These are phyloP conservation scores for Drosophila sturtevanti DNA, from an alignment of 1,140 invertebrate genomes.

Conservation along the genomic window DNA sequence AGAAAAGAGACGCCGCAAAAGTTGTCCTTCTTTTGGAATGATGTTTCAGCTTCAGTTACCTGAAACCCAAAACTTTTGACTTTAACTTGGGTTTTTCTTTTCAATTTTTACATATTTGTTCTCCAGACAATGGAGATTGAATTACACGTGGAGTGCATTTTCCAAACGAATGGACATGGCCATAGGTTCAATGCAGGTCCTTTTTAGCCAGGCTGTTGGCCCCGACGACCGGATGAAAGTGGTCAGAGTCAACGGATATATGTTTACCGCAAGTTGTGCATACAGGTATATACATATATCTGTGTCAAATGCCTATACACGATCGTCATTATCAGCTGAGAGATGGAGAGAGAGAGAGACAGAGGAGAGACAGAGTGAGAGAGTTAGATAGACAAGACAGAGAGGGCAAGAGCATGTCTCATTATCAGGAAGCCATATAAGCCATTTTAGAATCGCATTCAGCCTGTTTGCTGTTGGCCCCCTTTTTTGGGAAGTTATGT, in stretches of 20 bases:
- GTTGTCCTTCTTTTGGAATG: conserved; percentile 16
- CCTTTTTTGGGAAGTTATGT: conserved; percentile 39
- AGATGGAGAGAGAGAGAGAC: conserved; percentile 1
- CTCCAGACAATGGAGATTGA: conserved; percentile 57
- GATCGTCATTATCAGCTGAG: conserved; percentile 37
- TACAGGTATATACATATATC: conserved; percentile 12
- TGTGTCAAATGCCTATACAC: conserved; percentile 57
- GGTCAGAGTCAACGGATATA: conserved; percentile 71
- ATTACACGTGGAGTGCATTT: conserved; percentile 75
- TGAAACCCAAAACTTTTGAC: conserved; percentile 54
- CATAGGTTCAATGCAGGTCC: conserved; percentile 65
- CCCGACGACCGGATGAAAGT: conserved; percentile 73
- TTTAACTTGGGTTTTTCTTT: conserved; percentile 6
- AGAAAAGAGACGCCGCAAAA: too few relatives aligned
- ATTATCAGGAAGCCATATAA: conserved; percentile 29
- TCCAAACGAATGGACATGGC: conserved; percentile 73
- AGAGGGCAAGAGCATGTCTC: conserved; percentile 39
- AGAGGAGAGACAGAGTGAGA: background rate
- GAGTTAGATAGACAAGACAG: conserved; percentile 36
- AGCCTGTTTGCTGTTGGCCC: conserved; percentile 20
- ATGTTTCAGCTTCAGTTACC: conserved; percentile 55
- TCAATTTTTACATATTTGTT: conserved; percentile 5
- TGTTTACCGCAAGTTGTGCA: conserved; percentile 60
- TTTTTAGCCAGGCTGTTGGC: conserved; percentile 62
- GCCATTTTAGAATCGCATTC: background rate